Evolutionary conservation across 2,888 invertebrate genomes (phyloP), one percentile per base, ranked within the genome.

Genomic region (Agriotes lineatus): DNA sequence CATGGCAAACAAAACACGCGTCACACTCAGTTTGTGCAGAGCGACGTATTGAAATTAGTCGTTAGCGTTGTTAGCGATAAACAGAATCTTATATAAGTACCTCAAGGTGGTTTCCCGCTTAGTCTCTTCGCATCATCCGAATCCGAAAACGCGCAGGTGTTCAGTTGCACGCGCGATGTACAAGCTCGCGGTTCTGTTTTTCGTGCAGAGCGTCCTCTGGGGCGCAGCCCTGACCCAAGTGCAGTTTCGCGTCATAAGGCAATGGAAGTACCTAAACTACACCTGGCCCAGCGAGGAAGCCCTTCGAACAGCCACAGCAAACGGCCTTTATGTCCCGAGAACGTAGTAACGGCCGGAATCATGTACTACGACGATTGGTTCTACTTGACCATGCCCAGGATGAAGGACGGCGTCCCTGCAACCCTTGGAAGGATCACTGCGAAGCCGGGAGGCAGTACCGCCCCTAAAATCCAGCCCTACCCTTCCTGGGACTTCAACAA

Each of bases 181-280:
- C 18, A 44, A 54, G 16, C 30, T 3, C 19, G 16, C 9, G 10
- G 16, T 54, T 12, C 3, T 52, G 3, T 20, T 54, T 37, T 3
- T 30, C 6, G 37, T 42, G 12, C 12, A 33, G 9, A 22, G 35
- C n/a, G 22, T 39, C 25, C 7, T 42, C 14, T 16, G n/a, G 1
- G 18, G 19, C 12, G 42, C 19, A 20, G n/a, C 37, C 58, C 35
- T 30, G 12, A 45, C 39, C 56, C 39, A 67, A 65, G 82, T 75
- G 79, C 88, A 89, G 79, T 92, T 93, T 82, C 86, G 88, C 67
- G 92, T 91, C 30, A 87, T 90, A 67, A 90, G 91, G 83, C 91
- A 92, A 84, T 93, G 93, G 93, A 89, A 88, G 79, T 87, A 87
- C 71, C 85, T 92, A 71, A 90, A 92, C 79, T 91, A 89, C 83